phyloP scores from a whole-genome alignment of 1,140 invertebrate species.

The Ceratitis capitata region DNA sequence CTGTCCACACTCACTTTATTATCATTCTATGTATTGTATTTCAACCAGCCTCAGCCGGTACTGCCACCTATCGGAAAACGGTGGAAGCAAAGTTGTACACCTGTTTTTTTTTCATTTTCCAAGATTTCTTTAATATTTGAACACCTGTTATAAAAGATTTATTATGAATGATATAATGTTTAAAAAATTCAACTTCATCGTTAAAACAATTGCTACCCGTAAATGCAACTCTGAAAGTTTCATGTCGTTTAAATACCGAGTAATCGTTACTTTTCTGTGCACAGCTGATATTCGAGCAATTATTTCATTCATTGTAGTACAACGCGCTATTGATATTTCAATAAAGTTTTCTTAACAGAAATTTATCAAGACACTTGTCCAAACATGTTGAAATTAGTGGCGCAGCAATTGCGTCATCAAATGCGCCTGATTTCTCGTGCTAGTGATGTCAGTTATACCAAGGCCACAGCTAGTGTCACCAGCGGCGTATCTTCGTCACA shows the following conservation, averaged over 20 bases:
- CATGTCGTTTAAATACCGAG: not conserved
- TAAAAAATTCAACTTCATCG: not conserved
- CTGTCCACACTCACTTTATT: too few relatives aligned
- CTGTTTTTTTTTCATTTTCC: too few relatives aligned
- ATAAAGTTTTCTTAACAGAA: constrained; percentile 9
- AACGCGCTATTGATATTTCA: not conserved
- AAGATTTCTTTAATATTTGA: too few relatives aligned
- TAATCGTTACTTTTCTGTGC: not conserved
- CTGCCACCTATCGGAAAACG: too few relatives aligned
- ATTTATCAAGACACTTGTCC: not conserved
- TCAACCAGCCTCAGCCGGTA: too few relatives aligned
- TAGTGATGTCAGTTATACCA: not conserved
- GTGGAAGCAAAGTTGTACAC: too few relatives aligned
- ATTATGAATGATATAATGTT: too few relatives aligned
- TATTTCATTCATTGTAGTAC: not conserved
- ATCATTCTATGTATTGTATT: too few relatives aligned
- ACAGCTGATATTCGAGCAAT: not conserved
- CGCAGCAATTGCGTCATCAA: constrained; percentile 34
- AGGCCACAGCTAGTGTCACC: not conserved
- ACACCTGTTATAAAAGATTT: too few relatives aligned
- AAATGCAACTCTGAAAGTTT: not conserved
- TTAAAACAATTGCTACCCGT: not conserved
- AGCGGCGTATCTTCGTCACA: not conserved
- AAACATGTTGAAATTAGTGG: constrained; percentile 38
- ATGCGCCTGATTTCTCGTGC: not conserved